phyloP scores from a whole-genome alignment of 1,140 invertebrate species.

The Pantala flavescens region DNA sequence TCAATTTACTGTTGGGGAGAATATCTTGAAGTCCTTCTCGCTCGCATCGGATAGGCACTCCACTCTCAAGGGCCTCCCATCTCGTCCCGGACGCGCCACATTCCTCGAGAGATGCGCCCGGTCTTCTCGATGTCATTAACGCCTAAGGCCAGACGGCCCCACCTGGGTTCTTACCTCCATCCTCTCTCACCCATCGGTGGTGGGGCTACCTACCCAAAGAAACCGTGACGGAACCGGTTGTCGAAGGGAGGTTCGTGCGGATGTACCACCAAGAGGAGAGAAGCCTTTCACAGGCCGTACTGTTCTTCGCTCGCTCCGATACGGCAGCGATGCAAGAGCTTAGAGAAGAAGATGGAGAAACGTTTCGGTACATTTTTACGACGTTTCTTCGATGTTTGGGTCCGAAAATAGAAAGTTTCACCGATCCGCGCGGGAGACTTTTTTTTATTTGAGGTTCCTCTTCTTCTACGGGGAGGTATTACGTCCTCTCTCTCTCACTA shows the following conservation, averaged over 20 bases:
- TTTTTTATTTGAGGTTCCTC: too few species aligned
- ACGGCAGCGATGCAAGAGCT: too few species aligned
- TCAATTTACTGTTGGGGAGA: too few species aligned
- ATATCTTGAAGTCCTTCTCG: too few species aligned
- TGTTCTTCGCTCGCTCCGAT: too few species aligned
- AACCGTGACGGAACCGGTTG: conserved; percentile 6
- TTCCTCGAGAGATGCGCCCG: not conserved
- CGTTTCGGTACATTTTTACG: too few species aligned
- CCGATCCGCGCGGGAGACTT: too few species aligned
- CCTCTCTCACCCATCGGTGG: not conserved
- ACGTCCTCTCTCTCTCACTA: too few species aligned
- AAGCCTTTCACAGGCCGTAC: not conserved
- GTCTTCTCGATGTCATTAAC: not conserved
- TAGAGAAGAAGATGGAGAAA: too few species aligned
- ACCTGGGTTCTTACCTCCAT: not conserved
- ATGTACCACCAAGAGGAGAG: not conserved
- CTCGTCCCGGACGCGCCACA: not conserved
- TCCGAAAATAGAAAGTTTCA: too few species aligned
- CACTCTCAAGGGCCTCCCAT: not conserved
- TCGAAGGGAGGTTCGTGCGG: not conserved
- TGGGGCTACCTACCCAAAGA: not conserved
- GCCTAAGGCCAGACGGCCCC: not conserved
- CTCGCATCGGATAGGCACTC: not conserved
- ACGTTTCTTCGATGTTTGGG: too few species aligned
- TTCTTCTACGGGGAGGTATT: too few species aligned